These are phyloP conservation scores for Capromys pilorides DNA, from an alignment of 2,797 vertebrate genomes.

Conservation along the genomic window DNA sequence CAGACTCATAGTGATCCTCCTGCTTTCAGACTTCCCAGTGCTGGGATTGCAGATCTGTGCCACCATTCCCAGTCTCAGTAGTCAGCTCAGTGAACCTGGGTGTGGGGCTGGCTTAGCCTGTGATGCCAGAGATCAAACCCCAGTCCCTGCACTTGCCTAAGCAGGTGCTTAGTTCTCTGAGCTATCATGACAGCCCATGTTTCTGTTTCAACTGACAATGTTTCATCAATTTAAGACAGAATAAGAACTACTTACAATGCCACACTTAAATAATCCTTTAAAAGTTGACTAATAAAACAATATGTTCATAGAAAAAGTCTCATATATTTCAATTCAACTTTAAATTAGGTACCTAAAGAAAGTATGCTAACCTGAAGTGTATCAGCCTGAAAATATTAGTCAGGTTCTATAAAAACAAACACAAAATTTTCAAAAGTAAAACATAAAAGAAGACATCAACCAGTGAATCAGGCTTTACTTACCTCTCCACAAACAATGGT, in stretches of 20 bases:
- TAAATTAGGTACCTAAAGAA: conserved; percentile 4
- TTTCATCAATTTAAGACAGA: conserved; percentile 26
- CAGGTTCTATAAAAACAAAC: not conserved
- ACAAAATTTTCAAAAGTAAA: not conserved
- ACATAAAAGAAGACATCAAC: not conserved
- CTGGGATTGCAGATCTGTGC: no score
- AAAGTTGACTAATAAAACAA: not conserved
- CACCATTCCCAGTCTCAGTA: no score
- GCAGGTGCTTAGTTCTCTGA: no score
- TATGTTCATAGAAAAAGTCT: conserved; percentile 14
- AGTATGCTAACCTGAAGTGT: not conserved
- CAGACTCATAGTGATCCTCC: no score
- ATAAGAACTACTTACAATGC: not conserved
- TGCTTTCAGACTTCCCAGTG: no score
- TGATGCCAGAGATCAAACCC: no score
- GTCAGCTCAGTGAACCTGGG: no score
- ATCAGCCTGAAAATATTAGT: not conserved
- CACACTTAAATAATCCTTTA: conserved; percentile 14
- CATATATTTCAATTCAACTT: not conserved
- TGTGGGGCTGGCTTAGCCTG: no score
- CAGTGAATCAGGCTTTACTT: not conserved
- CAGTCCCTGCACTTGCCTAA: no score
- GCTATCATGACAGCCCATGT: no score
- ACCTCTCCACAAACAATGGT: not conserved
- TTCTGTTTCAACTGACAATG: not conserved